Conservation (phyloP, 2,113 vertebrate genomes). For the Phaetusa simplex region DNA sequence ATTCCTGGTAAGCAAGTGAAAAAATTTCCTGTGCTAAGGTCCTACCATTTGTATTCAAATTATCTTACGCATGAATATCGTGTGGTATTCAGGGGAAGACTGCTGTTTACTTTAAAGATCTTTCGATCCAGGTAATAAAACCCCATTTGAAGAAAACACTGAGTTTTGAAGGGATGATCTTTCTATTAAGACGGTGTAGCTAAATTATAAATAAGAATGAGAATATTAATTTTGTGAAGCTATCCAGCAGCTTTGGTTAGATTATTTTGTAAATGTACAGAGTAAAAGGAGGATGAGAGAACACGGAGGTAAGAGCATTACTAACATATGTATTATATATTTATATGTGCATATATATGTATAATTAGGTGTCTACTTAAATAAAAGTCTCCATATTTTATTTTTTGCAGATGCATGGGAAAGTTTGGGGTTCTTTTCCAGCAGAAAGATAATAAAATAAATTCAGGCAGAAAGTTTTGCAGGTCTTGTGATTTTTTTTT, state of each 20-base stretch:
- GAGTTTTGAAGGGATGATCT: not conserved
- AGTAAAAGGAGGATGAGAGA: not conserved
- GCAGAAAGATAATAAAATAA: not conserved
- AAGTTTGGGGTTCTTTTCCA: not conserved
- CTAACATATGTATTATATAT: not conserved
- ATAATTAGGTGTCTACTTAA: not conserved
- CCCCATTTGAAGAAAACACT: not conserved
- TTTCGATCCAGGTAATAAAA: not conserved
- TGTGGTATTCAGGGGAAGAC: not conserved
- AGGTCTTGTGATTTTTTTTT: not conserved
- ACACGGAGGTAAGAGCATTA: not conserved
- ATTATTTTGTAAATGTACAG: not conserved
- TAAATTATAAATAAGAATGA: not conserved
- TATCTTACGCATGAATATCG: not conserved
- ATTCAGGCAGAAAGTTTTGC: not conserved
- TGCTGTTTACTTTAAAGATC: not conserved
- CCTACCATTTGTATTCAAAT: not conserved
- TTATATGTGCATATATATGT: not conserved
- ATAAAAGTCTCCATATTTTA: not conserved
- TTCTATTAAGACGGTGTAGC: not conserved
- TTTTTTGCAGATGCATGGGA: not conserved
- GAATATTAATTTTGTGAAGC: not conserved
- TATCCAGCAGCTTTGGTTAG: not conserved
- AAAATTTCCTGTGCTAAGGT: not conserved
- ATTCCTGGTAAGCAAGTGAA: not conserved